Evolutionary conservation across 2,113 vertebrate species (phyloP), one percentile per base, ranked within the genome.

Genomic region (Pardalotus punctatus): DNA sequence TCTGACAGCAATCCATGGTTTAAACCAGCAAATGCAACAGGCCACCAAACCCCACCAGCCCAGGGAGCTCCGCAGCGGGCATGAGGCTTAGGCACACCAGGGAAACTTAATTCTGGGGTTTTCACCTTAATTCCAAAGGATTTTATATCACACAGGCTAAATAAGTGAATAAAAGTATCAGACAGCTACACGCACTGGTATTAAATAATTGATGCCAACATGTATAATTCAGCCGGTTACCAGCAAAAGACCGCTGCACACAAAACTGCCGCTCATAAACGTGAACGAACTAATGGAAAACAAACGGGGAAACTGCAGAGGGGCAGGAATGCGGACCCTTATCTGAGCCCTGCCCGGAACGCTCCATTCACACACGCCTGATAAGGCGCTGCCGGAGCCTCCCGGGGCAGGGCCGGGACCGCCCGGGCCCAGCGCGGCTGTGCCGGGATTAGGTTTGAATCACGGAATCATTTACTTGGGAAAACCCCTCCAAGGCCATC

Each of bases 231-330:
- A 54, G 4, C 50, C 33, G 11, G 11, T 4, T 29, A 31, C 11
- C 60, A 11, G 20, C 7, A 22, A 20, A 23, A 1, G 2, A 3
- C 12, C 7, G 12, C 2, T 1, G 14, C 24, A 12, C 3, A 11
- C n/a, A 6, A 24, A 12, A 12, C 6, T 1, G 13, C 33, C 1
- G 2, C 27, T 50, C 36, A 22, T 4, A 50, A 71, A 40, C 1
- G 14, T 0, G 29, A 35, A 62, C 0, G 48, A 35, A 25, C 40
- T 0, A 2, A 25, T 0, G 9, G 38, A 5, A 48, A 38, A 33
- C 33, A 11, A 24, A 4, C 38, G 11, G 29, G 38, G 21, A n/a
- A 58, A 5, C 6, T 13, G 51, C 42, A 5, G 9, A 38, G 27
- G 27, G 20, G 20, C 22, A 33, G 86, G 60, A 81, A 51, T 19